A percentile compares a stretch with the other conserved stretches of the same genome.
Conservation (phyloP, 2,888 invertebrate genomes). For the Noctuana brunneofusca region DNA sequence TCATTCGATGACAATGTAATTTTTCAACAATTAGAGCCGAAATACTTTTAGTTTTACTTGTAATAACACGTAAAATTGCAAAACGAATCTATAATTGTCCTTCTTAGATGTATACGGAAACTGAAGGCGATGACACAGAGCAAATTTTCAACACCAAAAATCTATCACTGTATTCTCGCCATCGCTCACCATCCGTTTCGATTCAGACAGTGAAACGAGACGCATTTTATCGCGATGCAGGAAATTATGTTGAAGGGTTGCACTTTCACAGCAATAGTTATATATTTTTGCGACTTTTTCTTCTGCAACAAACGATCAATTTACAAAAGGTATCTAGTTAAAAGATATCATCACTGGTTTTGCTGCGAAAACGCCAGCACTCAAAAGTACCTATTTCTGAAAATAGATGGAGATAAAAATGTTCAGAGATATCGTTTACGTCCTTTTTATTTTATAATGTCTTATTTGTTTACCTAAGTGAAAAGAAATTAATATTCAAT, state of each 20-base stretch:
- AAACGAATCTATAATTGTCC: conserved; percentile 68
- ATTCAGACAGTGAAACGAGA: conserved; percentile 72
- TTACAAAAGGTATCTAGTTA: conserved; percentile 81
- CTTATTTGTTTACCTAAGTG: too few species aligned
- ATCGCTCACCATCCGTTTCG: conserved; percentile 83
- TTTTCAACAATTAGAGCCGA: conserved; percentile 72
- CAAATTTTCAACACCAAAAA: conserved; percentile 83
- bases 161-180: conserved; percentile 83
- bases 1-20: conserved; percentile 83
- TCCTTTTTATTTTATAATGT: conserved; percentile 48
- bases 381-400: conserved; percentile 88
- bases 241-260: conserved; percentile 69
- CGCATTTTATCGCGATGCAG: conserved; percentile 82
- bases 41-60: conserved; percentile 65
- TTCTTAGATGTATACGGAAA: conserved; percentile 69
- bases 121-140: conserved; percentile 80
- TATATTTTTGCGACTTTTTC: conserved; percentile 70
- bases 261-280: conserved; percentile 78
- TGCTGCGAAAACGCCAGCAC: conserved; percentile 84
- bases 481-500: neutral
- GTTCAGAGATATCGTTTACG: conserved; percentile 66
- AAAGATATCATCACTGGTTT: conserved; percentile 85
- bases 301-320: conserved; percentile 75
- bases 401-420: conserved; percentile 87
- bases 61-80: conserved; percentile 69